phyloP scores from a whole-genome alignment of 2,888 invertebrate species.

The Dinocampus coccinellae region DNA sequence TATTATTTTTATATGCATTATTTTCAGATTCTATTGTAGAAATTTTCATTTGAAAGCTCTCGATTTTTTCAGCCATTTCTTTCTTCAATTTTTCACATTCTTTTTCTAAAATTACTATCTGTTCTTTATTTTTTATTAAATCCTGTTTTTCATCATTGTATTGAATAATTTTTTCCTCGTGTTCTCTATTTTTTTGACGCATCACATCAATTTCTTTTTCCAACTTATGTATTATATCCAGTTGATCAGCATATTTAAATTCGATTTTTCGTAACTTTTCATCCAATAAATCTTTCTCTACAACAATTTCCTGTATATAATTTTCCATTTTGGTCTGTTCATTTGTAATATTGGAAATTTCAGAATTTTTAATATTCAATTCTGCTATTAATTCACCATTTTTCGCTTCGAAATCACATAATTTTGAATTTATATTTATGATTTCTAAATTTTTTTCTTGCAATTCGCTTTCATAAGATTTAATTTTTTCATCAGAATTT shows the following conservation, averaged over 20 bases:
- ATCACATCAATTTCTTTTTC: conserved; percentile 29
- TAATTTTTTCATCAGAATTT: conserved; percentile 27
- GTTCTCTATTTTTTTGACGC: conserved; percentile 62
- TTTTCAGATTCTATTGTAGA: not conserved
- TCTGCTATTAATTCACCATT: conserved; percentile 55
- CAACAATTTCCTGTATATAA: conserved; percentile 12
- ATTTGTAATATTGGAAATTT: conserved; percentile 50
- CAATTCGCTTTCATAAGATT: conserved; percentile 40
- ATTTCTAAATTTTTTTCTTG: conserved; percentile 40
- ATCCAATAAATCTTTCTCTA: conserved; percentile 41
- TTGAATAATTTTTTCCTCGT: conserved; percentile 45
- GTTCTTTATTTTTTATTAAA: conserved; percentile 44
- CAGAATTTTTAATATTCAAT: conserved; percentile 53
- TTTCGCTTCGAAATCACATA: conserved; percentile 43
- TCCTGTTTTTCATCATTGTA: conserved; percentile 44
- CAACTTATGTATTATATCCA: conserved; percentile 13
- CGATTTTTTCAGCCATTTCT: conserved; percentile 68
- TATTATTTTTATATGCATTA: not conserved
- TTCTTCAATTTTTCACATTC: conserved; percentile 68
- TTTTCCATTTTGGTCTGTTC: conserved; percentile 36
- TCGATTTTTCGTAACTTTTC: conserved; percentile 42
- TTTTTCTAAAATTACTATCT: conserved; percentile 57
- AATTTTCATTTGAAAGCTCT: conserved; percentile 41
- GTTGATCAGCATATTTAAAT: not conserved
- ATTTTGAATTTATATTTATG: conserved; percentile 36